A percentile compares a stretch with the other conserved stretches of the same genome.
phyloP scores from a whole-genome alignment of 1,140 invertebrate genomes.

The Drosophila melanogaster region Release_6_plus_ISO1_MT NT_033779.5:2239501-2240000 shows the following conservation, averaged over 20 bases:
- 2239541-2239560: background rate
- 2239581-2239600: conserved; percentile 40
- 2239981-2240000: conserved; percentile 97
- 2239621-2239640: conserved; percentile 96
- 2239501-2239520: no score
- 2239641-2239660: conserved; percentile 94
- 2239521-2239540: background rate
- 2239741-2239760: conserved; percentile 86
- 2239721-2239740: conserved; percentile 93
- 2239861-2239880: conserved; percentile 98
- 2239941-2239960: conserved; percentile 96
- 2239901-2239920: conserved; percentile 90
- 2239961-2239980: conserved; percentile 98
- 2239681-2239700: conserved; percentile 90
- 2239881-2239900: conserved; percentile 95
- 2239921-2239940: conserved; percentile 96
- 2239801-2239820: conserved; percentile 96
- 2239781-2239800: conserved; percentile 99
- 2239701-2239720: conserved; percentile 96
- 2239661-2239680: conserved; percentile 92
- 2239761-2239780: conserved; percentile 95
- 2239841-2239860: conserved; percentile 91
- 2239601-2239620: conserved; percentile 86
- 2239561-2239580: background rate
- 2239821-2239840: conserved; percentile 96